Percentiles rank a stretch among this genome's conserved stretches.
These are phyloP conservation scores for Adelosebastes latens DNA, from an alignment of 2,797 vertebrate genomes.

Conservation along the genomic window DNA sequence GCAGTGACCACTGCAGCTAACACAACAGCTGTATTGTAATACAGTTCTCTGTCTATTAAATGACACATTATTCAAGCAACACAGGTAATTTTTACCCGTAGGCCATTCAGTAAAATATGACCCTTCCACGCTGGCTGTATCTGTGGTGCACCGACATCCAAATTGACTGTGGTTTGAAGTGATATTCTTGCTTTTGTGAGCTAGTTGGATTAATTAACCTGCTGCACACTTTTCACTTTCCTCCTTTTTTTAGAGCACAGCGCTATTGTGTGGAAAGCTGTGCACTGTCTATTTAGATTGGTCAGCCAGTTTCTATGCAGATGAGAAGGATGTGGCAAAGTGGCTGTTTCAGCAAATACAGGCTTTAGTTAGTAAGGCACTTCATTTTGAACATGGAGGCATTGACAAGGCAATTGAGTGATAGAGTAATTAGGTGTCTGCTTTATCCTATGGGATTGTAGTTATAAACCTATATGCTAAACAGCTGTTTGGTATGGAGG, in stretches of 20 bases:
- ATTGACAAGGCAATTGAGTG: conserved; percentile 66
- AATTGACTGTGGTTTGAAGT: conserved; percentile 32
- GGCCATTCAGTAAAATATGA: neutral
- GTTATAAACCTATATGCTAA: conserved; percentile 68
- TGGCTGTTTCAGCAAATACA: conserved; percentile 10
- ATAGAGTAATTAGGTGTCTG: conserved; percentile 66
- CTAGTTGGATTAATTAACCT: conserved; percentile 62
- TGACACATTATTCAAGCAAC: conserved; percentile 9
- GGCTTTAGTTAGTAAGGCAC: conserved; percentile 28
- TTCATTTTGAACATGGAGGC: conserved; percentile 35
- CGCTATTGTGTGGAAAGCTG: conserved; percentile 45
- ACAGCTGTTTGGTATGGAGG: conserved; percentile 59
- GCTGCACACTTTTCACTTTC: conserved; percentile 30
- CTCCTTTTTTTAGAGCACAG: conserved; percentile 15
- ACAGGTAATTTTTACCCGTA: neutral
- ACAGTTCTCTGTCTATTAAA: conserved; percentile 9
- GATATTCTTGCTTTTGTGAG: conserved; percentile 37
- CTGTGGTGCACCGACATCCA: neutral
- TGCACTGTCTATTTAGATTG: conserved; percentile 39
- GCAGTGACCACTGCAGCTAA: neutral
- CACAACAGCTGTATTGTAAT: neutral
- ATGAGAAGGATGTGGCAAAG: conserved; percentile 49
- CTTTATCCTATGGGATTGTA: conserved; percentile 56
- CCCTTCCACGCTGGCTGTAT: neutral
- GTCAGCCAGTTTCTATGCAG: conserved; percentile 61